Conservation (phyloP, 2,113 vertebrate species). For the Alligator sinensis region DNA sequence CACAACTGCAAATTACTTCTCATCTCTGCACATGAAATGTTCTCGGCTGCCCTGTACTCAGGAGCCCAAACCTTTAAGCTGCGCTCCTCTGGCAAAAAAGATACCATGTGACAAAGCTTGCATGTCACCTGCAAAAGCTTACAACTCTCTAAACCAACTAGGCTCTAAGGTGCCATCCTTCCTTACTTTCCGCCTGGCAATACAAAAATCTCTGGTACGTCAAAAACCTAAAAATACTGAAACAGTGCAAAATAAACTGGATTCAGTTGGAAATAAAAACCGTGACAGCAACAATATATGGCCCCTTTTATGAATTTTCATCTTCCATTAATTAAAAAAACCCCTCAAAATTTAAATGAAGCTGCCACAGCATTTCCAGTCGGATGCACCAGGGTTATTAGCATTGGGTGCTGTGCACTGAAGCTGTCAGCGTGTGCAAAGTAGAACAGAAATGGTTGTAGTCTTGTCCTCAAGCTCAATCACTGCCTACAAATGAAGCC, state of each 20-base stretch:
- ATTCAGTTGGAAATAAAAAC: not conserved
- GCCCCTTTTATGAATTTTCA: fast-evolving
- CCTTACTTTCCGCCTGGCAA: not conserved
- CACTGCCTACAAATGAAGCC: fast-evolving
- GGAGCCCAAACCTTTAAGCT: not conserved
- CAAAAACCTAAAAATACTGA: not conserved
- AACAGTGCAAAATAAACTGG: not conserved
- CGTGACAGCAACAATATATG: not conserved
- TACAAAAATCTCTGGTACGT: not conserved
- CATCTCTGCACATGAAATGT: not conserved
- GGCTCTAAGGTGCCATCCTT: no score
- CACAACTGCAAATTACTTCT: not conserved
- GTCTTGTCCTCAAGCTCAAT: not conserved
- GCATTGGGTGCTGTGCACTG: fast-evolving
- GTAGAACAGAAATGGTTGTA: not conserved
- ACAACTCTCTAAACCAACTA: no score
- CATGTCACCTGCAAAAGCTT: no score
- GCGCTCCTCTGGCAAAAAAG: not conserved
- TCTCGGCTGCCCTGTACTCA: not conserved
- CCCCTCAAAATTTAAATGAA: not conserved
- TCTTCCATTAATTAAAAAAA: fast-evolving
- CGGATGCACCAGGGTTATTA: not conserved
- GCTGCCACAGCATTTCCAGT: fast-evolving
- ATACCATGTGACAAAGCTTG: no score
- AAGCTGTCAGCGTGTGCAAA: not conserved